Evolutionary conservation across 2,888 invertebrate species (phyloP).

Genomic region (Xanthia togata): DNA sequence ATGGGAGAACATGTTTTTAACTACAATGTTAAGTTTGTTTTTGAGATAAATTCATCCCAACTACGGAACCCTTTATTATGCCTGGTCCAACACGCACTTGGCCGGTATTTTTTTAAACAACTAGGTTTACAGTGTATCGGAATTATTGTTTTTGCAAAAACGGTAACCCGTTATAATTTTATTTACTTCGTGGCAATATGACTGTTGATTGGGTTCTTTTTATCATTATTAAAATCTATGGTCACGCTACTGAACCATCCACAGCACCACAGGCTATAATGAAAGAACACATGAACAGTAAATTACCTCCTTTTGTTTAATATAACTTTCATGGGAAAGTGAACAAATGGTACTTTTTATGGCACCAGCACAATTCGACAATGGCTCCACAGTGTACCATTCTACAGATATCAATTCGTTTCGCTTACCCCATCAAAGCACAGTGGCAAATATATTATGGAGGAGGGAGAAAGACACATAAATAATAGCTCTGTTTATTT

Average conservation of each 20-base stretch:
- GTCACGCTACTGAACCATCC: neutral
- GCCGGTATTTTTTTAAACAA: neutral
- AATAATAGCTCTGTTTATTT: slow-evolving; percentile 35
- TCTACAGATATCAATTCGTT: slow-evolving; percentile 49
- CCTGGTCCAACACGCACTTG: too few species aligned
- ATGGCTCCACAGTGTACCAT: slow-evolving; percentile 50
- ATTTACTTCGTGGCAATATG: neutral
- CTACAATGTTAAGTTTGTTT: too few species aligned
- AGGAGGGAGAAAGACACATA: slow-evolving; percentile 19
- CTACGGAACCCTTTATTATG: too few species aligned
- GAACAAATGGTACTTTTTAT: slow-evolving; percentile 42
- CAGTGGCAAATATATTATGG: slow-evolving; percentile 58
- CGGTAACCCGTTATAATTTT: too few species aligned
- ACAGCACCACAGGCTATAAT: neutral
- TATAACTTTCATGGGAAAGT: slow-evolving; percentile 39
- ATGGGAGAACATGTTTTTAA: too few species aligned
- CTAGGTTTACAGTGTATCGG: neutral
- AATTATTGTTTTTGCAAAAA: neutral
- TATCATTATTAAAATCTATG: neutral
- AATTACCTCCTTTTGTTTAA: slow-evolving; percentile 30
- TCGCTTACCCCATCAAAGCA: slow-evolving; percentile 32
- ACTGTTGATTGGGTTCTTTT: neutral
- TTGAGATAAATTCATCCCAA: too few species aligned
- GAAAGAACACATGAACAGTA: slow-evolving; percentile 25
- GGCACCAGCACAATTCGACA: slow-evolving; percentile 26